phyloP scores from a whole-genome alignment of 2,797 vertebrate species.

The Semaprochilodus insignis region DNA sequence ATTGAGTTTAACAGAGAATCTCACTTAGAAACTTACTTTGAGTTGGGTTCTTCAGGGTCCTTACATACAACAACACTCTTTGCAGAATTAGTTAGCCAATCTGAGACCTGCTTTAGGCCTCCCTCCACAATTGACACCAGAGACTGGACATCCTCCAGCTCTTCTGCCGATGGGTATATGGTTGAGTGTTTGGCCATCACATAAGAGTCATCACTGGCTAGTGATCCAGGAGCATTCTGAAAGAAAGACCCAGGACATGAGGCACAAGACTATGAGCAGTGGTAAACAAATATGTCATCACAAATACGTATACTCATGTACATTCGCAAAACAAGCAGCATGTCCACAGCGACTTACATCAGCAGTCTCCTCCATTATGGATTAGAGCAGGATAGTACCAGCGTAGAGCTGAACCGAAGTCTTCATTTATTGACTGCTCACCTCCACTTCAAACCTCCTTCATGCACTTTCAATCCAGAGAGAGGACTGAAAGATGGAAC shows the following conservation, averaged over 20 bases:
- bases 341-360: conserved; percentile 27
- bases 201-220: conserved; percentile 92
- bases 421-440: conserved; percentile 37
- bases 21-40: conserved; percentile 26
- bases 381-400: conserved; percentile 24
- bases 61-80: neutral
- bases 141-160: conserved; percentile 91
- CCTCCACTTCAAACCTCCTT: conserved; percentile 9
- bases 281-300: neutral
- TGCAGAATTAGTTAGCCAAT: conserved; percentile 74
- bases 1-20: neutral
- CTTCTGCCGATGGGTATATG: conserved; percentile 89
- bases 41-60: conserved; percentile 23
- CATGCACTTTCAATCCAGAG: neutral
- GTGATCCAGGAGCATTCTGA: conserved; percentile 90
- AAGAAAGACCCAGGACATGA: conserved; percentile 23
- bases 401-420: conserved; percentile 6
- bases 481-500: neutral
- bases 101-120: conserved; percentile 93
- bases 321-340: neutral
- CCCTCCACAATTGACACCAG: conserved; percentile 92
- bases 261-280: neutral
- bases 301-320: neutral
- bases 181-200: conserved; percentile 93
- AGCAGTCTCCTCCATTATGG: conserved; percentile 28